Evolutionary conservation across 1,140 invertebrate species (phyloP).

Genomic region (Melitaea cinxia): DNA sequence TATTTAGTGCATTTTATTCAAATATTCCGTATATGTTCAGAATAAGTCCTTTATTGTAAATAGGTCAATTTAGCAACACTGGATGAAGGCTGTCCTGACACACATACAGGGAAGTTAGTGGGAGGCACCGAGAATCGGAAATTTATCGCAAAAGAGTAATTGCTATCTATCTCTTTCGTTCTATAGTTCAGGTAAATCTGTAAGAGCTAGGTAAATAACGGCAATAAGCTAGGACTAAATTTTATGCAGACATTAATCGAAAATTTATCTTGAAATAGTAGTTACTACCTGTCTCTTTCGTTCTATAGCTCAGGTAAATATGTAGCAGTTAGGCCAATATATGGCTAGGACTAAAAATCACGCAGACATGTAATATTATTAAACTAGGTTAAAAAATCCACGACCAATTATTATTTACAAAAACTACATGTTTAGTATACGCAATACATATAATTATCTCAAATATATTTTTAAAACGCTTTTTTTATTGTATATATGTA

Average conservation of each 20-base stretch:
- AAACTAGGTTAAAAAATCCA: background rate
- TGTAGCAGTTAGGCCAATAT: background rate
- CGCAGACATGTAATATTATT: no score
- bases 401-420: no score
- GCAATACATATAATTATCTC: no score
- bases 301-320: background rate
- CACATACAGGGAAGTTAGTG: background rate
- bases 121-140: background rate
- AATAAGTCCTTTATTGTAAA: background rate
- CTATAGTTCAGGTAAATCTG: background rate
- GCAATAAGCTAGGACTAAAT: background rate
- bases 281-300: background rate
- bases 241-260: no score
- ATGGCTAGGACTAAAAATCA: background rate
- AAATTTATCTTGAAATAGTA: background rate
- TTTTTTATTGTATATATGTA: no score
- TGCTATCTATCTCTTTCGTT: background rate
- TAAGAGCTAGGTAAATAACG: background rate
- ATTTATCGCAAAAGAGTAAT: background rate
- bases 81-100: background rate
- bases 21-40: background rate
- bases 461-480: no score
- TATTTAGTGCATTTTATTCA: background rate
- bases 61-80: constrained; percentile 1
- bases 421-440: no score